These are phyloP conservation scores for Mamestra configurata DNA, from an alignment of 1,140 invertebrate species.

Conservation along the genomic window DNA sequence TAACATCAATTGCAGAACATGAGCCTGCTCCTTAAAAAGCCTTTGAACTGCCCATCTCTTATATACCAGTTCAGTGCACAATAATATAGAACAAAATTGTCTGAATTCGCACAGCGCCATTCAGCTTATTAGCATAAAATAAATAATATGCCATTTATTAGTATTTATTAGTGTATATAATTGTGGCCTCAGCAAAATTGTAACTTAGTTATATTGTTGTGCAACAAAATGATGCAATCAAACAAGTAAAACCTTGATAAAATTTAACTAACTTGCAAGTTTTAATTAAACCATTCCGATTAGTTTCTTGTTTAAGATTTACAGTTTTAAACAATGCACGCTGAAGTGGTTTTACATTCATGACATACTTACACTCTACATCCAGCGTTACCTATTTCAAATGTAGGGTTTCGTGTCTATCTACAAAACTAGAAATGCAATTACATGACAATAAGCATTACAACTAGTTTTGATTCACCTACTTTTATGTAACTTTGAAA, in stretches of 20 bases:
- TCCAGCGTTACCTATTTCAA: not conserved
- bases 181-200: not conserved
- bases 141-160: not conserved
- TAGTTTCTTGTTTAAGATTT: conserved; percentile 4
- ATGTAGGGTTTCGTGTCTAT: not conserved
- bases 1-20: too few relatives aligned
- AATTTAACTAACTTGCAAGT: not conserved
- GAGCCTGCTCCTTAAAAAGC: too few relatives aligned
- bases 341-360: not conserved
- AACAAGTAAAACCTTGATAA: not conserved
- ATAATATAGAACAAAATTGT: not conserved
- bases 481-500: not conserved
- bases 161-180: not conserved
- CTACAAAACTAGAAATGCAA: not conserved
- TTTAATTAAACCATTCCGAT: conserved; percentile 19
- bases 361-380: not conserved
- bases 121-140: not conserved
- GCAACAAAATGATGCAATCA: conserved; percentile 10
- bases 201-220: not conserved
- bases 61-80: too few relatives aligned
- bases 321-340: not conserved
- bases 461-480: not conserved
- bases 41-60: too few relatives aligned
- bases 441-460: conserved; percentile 22
- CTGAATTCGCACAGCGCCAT: not conserved